These are phyloP conservation scores for Sterrhoptilus dennistouni DNA, from an alignment of 2,113 vertebrate species.

Conservation along the genomic window DNA sequence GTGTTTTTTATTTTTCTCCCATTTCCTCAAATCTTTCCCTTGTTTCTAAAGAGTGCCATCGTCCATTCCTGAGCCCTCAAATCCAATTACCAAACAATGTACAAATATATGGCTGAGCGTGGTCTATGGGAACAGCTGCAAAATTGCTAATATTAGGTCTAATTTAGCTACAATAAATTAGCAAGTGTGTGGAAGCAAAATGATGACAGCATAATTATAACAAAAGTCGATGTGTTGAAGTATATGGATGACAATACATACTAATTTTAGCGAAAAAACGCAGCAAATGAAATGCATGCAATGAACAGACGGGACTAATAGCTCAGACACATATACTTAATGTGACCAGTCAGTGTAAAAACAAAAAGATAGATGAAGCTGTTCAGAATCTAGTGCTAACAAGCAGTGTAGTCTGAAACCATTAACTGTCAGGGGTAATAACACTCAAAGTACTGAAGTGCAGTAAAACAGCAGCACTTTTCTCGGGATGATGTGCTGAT, in stretches of 20 bases:
- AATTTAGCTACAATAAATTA: constrained; percentile 87
- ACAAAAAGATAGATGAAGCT: constrained; percentile 84
- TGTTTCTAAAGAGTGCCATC: constrained; percentile 33
- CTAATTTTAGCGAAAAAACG: constrained; percentile 79
- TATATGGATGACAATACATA: constrained; percentile 81
- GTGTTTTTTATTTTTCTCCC: constrained; percentile 20
- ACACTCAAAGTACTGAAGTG: constrained; percentile 79
- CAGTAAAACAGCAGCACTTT: constrained; percentile 72
- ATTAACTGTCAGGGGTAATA: constrained; percentile 84
- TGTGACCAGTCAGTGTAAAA: constrained; percentile 82
- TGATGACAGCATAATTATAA: constrained; percentile 86
- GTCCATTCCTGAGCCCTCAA: constrained; percentile 61
- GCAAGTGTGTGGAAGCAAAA: constrained; percentile 80
- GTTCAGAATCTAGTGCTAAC: constrained; percentile 79
- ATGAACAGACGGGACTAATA: constrained; percentile 80
- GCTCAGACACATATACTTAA: constrained; percentile 82
- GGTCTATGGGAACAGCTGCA: constrained; percentile 82
- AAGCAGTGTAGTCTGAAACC: constrained; percentile 79
- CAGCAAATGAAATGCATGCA: constrained; percentile 73
- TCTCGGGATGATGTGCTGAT: constrained; percentile 67
- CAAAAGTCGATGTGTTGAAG: constrained; percentile 82
- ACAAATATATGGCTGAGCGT: constrained; percentile 71
- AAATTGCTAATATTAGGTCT: constrained; percentile 86
- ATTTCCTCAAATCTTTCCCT: constrained; percentile 36
- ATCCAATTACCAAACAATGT: constrained; percentile 78